A percentile compares a stretch with the other conserved stretches of the same genome.
phyloP scores from a whole-genome alignment of 2,113 vertebrate species.

The Asarcornis scutulata region DNA sequence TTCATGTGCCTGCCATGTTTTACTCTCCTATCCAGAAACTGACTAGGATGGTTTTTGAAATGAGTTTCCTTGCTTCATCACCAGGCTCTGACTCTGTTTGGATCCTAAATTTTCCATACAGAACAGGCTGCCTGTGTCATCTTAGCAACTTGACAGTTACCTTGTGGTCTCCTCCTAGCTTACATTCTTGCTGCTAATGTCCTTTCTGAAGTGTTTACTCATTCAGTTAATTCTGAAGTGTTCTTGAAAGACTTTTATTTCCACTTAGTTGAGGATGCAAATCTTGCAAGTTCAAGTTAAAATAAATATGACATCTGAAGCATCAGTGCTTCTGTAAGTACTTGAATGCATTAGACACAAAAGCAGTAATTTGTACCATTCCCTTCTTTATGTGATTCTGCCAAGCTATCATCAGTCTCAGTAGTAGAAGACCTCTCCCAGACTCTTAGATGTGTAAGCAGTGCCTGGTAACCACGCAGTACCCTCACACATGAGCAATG shows the following conservation, averaged over 20 bases:
- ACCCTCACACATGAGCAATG: rapidly evolving
- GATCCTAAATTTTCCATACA: not conserved
- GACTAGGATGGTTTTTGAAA: not conserved
- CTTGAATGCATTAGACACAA: not conserved
- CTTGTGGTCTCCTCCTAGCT: not conserved
- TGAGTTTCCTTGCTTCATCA: not conserved
- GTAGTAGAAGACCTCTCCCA: not conserved
- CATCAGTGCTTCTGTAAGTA: not conserved
- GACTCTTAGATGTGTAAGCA: not conserved
- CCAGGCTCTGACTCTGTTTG: not conserved
- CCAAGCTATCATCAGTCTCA: no score
- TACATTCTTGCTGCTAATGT: not conserved
- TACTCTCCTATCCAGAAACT: not conserved
- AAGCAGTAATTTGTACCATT: not conserved
- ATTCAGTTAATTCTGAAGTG: not conserved
- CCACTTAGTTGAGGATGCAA: not conserved
- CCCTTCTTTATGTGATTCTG: not conserved
- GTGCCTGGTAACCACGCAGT: not conserved
- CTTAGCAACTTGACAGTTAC: not conserved
- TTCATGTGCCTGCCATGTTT: not conserved
- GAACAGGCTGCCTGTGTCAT: not conserved
- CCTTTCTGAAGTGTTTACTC: not conserved
- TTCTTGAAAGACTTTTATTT: not conserved
- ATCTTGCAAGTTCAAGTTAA: not conserved
- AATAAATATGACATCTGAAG: not conserved